These are phyloP conservation scores for Clanis bilineata DNA, from an alignment of 2,888 invertebrate genomes.

Conservation along the genomic window DNA sequence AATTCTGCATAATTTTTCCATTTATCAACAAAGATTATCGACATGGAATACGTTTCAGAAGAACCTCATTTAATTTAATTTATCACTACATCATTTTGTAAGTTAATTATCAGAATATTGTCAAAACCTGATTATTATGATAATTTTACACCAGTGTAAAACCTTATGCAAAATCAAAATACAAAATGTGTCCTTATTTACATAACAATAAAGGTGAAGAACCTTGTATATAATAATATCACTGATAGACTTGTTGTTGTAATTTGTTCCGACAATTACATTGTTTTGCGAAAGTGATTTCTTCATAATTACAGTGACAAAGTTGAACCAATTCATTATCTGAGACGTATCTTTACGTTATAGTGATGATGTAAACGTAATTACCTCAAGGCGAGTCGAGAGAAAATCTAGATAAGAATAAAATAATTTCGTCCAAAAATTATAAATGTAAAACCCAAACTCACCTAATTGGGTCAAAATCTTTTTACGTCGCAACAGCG, in stretches of 20 bases:
- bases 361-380: too few species aligned
- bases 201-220: neutral
- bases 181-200: neutral
- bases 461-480: conserved; percentile 25
- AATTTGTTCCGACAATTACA: too few species aligned
- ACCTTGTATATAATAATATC: neutral
- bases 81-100: neutral
- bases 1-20: neutral
- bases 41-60: neutral
- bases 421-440: neutral
- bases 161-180: neutral
- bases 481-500: conserved; percentile 39
- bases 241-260: neutral
- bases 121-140: neutral
- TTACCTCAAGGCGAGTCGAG: too few species aligned
- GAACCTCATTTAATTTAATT: conserved; percentile 5
- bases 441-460: conserved; percentile 18
- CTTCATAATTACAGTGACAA: too few species aligned
- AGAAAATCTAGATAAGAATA: neutral
- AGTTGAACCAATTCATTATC: too few species aligned
- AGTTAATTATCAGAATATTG: neutral
- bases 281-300: neutral
- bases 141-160: neutral
- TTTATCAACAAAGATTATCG: conserved; percentile 2
- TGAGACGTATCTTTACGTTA: too few species aligned